Conservation (phyloP, 2,888 invertebrate species). For the Gari tellinella region DNA sequence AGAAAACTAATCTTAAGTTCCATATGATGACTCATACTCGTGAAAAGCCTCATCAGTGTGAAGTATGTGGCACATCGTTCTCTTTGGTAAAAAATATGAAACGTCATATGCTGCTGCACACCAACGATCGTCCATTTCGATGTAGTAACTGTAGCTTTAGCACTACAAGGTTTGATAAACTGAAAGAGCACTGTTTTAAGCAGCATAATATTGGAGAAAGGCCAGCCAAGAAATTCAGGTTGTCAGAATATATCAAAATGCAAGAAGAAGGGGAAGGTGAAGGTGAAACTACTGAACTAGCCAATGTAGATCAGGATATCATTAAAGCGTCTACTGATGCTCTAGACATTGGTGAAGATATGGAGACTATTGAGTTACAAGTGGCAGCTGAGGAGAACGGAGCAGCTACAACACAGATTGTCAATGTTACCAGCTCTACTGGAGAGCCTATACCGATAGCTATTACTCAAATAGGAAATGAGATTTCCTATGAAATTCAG, state of each 20-base stretch:
- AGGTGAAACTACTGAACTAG: slow-evolving; percentile 8
- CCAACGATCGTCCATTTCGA: slow-evolving; percentile 76
- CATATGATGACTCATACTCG: slow-evolving; percentile 87
- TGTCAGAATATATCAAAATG: slow-evolving; percentile 48
- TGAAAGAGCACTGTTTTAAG: slow-evolving; percentile 86
- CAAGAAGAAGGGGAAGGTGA: slow-evolving; percentile 7
- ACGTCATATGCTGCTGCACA: slow-evolving; percentile 83
- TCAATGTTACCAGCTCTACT: slow-evolving; percentile 39
- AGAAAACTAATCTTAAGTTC: slow-evolving; percentile 86
- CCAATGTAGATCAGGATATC: no score
- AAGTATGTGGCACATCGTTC: slow-evolving; percentile 87
- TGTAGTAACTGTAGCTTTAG: slow-evolving; percentile 85
- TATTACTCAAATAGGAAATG: slow-evolving; percentile 41
- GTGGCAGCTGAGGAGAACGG: slow-evolving; percentile 29
- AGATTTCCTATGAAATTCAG: slow-evolving; percentile 34
- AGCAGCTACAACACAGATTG: slow-evolving; percentile 27
- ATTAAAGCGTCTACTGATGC: not conserved
- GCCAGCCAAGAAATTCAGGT: slow-evolving; percentile 69
- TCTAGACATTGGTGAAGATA: slow-evolving; percentile 12
- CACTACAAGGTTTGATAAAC: slow-evolving; percentile 86
- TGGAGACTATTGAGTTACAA: slow-evolving; percentile 53
- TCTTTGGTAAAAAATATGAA: slow-evolving; percentile 86
- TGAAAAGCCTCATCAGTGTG: slow-evolving; percentile 87
- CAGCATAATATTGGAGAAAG: slow-evolving; percentile 80
- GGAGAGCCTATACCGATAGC: slow-evolving; percentile 52